Percentiles rank a stretch among this genome's conserved stretches.
phyloP scores from a whole-genome alignment of 2,113 vertebrate genomes.

The Agelaius phoeniceus region DNA sequence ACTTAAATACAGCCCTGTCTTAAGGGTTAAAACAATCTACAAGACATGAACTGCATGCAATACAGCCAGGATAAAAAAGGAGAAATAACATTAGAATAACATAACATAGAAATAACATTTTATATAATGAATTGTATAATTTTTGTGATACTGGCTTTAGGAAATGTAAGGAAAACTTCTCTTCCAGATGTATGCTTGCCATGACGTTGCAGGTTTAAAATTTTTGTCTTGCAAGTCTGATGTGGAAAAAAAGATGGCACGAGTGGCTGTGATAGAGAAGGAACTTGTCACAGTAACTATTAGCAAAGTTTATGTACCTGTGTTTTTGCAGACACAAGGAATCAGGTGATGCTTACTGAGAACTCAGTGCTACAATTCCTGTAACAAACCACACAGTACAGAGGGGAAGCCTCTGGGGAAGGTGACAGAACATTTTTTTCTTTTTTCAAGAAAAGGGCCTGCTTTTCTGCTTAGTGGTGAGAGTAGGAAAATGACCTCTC shows the following conservation, averaged over 20 bases:
- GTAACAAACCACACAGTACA: not conserved
- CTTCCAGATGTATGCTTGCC: not conserved
- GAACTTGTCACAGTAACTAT: not conserved
- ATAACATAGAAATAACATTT: conserved; percentile 72
- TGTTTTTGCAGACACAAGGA: not conserved
- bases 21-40: not conserved
- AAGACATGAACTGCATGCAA: conserved; percentile 68
- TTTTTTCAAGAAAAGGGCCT: not conserved
- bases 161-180: not conserved
- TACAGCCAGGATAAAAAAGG: conserved; percentile 66
- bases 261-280: not conserved
- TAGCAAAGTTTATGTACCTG: not conserved
- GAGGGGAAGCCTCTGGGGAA: not conserved
- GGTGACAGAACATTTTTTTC: not conserved
- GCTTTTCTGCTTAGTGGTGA: not conserved
- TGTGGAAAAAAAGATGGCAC: not conserved
- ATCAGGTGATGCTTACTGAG: not conserved
- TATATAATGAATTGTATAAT: not conserved
- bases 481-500: not conserved
- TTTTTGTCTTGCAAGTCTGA: conserved; percentile 39
- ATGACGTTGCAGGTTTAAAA: not conserved
- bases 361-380: not conserved
- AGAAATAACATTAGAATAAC: conserved; percentile 69
- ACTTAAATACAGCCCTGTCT: not conserved
- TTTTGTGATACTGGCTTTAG: not conserved